Evolutionary conservation across 2,797 vertebrate species (phyloP).

Genomic region (Thripadectes ignobilis): DNA sequence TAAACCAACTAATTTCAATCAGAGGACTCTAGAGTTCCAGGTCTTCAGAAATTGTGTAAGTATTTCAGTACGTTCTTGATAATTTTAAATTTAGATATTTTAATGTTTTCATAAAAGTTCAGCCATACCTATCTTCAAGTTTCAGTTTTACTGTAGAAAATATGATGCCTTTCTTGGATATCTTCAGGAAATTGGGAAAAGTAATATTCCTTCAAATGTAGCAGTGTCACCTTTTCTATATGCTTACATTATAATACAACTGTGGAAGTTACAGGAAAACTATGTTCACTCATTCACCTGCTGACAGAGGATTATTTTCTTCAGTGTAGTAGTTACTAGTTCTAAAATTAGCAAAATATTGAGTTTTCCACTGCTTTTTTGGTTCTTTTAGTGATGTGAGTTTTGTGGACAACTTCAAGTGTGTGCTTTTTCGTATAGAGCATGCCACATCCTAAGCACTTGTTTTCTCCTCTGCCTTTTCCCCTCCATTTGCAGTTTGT

Average conservation of each 20-base stretch:
- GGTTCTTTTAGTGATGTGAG: background rate
- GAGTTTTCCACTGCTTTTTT: background rate
- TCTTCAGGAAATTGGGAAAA: background rate
- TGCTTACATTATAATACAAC: background rate
- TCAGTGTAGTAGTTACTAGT: background rate
- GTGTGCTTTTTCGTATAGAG: background rate
- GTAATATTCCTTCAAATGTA: background rate
- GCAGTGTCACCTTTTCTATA: background rate
- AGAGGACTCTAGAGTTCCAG: conserved; percentile 92
- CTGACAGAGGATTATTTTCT: background rate
- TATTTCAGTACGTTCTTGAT: background rate
- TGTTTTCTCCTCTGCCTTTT: background rate
- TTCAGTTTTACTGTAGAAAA: background rate
- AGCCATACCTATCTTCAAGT: background rate
- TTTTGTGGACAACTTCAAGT: background rate
- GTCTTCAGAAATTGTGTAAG: conserved; percentile 91
- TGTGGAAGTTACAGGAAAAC: background rate
- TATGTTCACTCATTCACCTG: background rate
- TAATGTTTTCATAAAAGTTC: background rate
- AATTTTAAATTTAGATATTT: background rate
- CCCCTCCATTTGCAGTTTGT: background rate
- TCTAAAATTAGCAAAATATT: background rate
- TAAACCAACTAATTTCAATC: conserved; percentile 85
- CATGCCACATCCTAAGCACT: background rate
- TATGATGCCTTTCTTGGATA: background rate